Evolutionary conservation across 2,797 vertebrate species (phyloP).

Genomic region (Decapterus maruadsi): DNA sequence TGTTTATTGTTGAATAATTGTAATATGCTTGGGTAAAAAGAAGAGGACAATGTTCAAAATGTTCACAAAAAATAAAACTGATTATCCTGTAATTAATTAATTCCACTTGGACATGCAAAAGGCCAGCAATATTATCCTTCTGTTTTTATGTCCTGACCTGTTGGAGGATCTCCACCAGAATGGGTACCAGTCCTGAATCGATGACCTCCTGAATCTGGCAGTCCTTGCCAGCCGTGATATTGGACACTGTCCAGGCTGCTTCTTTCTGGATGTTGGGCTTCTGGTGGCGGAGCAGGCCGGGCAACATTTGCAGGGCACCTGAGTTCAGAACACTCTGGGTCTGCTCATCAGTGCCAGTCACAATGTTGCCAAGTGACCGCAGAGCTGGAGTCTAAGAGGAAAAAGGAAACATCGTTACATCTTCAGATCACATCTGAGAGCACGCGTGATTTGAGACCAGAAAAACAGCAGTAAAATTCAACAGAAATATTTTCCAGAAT

Average conservation of each 20-base stretch:
- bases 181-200: constrained; percentile 90
- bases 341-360: constrained; percentile 90
- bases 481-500: neutral
- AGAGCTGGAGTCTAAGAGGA: constrained; percentile 87
- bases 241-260: constrained; percentile 96
- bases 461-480: neutral
- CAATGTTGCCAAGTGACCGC: constrained; percentile 92
- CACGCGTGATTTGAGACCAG: neutral
- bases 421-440: neutral
- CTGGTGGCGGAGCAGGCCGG: constrained; percentile 87
- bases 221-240: constrained; percentile 94
- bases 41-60: neutral
- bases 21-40: neutral
- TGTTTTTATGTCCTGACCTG: constrained; percentile 83
- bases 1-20: neutral
- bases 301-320: constrained; percentile 89
- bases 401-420: neutral
- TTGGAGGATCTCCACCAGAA: constrained; percentile 89
- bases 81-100: neutral
- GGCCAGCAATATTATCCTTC: neutral
- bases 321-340: constrained; percentile 89
- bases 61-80: neutral
- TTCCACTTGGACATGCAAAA: neutral
- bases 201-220: constrained; percentile 95
- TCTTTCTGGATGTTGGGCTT: constrained; percentile 95